Evolutionary conservation across 1,140 invertebrate genomes (phyloP).

Genomic region (Pseudomyrmex gracilis): DNA sequence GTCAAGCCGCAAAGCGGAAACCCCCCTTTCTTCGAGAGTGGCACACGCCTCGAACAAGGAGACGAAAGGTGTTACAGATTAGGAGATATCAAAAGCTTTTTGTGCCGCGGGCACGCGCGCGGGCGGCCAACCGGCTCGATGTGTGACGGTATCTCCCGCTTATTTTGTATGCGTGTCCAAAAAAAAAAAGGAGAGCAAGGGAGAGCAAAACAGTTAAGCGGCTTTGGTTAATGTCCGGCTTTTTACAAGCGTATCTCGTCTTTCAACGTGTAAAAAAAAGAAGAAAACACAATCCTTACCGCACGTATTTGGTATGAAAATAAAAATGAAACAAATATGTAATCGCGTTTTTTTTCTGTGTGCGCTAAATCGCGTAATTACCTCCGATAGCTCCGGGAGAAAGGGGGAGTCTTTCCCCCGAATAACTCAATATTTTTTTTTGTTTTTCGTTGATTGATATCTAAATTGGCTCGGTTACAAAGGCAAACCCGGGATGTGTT

Average conservation of each 20-base stretch:
- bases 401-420: too few species aligned
- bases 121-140: not conserved
- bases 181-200: too few species aligned
- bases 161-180: not conserved
- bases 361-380: too few species aligned
- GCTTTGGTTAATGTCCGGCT: not conserved
- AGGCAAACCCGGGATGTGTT: conserved; percentile 26
- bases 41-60: conserved; percentile 72
- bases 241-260: not conserved
- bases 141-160: not conserved
- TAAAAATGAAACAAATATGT: not conserved
- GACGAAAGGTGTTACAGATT: conserved; percentile 81
- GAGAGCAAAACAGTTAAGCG: too few species aligned
- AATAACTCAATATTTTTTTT: not conserved
- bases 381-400: too few species aligned
- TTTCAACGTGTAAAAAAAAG: not conserved
- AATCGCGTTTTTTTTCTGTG: too few species aligned
- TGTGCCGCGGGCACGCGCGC: conserved; percentile 46
- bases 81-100: conserved; percentile 76
- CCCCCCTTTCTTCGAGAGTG: conserved; percentile 59
- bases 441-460: not conserved
- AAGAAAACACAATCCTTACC: not conserved
- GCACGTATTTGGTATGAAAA: too few species aligned
- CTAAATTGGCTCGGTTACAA: not conserved
- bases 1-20: conserved; percentile 64